Evolutionary conservation across 2,797 vertebrate species (phyloP), one percentile per base, ranked within the genome.

Genomic region (Brachyrhaphis roseni): DNA sequence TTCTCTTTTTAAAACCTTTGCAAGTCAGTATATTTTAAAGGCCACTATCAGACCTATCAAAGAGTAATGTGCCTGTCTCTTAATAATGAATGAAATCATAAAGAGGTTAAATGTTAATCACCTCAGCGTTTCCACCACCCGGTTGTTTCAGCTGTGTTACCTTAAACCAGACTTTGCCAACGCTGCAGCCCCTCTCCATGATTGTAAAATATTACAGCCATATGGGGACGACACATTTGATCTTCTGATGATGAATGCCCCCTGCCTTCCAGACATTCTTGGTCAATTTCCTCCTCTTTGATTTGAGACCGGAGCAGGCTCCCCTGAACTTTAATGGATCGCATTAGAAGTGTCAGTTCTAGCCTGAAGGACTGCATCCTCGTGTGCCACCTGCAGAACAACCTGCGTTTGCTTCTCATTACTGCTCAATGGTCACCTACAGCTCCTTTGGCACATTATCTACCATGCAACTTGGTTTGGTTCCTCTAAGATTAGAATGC

Each of bases 211-310:
- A 84, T 88, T 87, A 88, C 86, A 76, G 85, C 86, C 86, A 83
- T 84, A 89, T 87, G 78, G 84, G 84, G 88, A 85, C 89, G 89
- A 90, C 85, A 91, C 80, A 82, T 94, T 95, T 94, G 90, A 91
- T 94, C 90, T 92, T 72, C 15, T 57, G 84, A 84, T 93, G 93
- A 94, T 92, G 85, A 92, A 94, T 92, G 87, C 81, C 78, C 79
- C 89, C 82, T 88, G 92, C 84, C 91, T 93, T 81, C 83, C 82
- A 88, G 90, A 95, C 91, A 91, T 93, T 92, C 68, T 90, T 84
- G 87, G 88, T 90, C 90, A 93, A 86, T 93, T 93, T 94, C 87
- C 83, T 91, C 86, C 81, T 82, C 91, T 93, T 93, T 93, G 90
- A 94, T 93, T 93, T 84, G 84, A 79, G 82, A 88, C 78, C 84